phyloP scores from a whole-genome alignment of 2,888 invertebrate species.

The Polydrusus cervinus region DNA sequence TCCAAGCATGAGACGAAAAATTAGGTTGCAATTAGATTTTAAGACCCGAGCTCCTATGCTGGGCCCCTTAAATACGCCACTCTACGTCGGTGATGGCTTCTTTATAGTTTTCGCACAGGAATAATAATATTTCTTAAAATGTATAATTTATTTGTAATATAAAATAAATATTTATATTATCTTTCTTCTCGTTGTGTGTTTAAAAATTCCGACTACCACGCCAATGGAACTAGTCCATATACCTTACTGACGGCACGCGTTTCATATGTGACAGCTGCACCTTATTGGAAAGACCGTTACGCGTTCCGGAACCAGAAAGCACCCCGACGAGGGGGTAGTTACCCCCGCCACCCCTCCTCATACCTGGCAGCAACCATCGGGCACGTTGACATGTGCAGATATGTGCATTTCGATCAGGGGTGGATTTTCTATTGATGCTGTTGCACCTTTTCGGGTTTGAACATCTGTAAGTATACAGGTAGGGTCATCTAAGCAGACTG shows the following conservation, averaged over 20 bases:
- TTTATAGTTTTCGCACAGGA: no score
- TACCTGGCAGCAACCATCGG: constrained; percentile 58
- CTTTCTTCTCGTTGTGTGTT: no score
- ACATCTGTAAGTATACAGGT: constrained; percentile 51
- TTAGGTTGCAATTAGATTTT: no score
- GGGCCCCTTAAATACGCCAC: no score
- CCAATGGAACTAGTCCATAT: constrained; percentile 48
- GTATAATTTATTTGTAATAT: no score
- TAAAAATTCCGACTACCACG: constrained; percentile 5
- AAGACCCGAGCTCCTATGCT: no score
- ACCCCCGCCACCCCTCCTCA: constrained; percentile 55
- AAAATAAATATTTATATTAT: no score
- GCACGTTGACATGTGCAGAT: constrained; percentile 57
- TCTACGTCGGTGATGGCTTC: no score
- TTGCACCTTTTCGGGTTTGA: constrained; percentile 45
- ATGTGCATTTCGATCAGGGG: constrained; percentile 47
- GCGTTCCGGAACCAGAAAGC: constrained; percentile 58
- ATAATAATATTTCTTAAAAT: no score
- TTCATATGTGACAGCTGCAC: constrained; percentile 60
- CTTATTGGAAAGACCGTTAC: constrained; percentile 62
- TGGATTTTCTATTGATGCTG: constrained; percentile 43
- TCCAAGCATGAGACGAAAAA: no score
- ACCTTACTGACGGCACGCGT: constrained; percentile 53
- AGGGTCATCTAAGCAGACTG: constrained; percentile 30
- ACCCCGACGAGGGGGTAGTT: constrained; percentile 54